Conservation (phyloP, 2,797 vertebrate genomes). For the Parotocinclus haroldoi region DNA sequence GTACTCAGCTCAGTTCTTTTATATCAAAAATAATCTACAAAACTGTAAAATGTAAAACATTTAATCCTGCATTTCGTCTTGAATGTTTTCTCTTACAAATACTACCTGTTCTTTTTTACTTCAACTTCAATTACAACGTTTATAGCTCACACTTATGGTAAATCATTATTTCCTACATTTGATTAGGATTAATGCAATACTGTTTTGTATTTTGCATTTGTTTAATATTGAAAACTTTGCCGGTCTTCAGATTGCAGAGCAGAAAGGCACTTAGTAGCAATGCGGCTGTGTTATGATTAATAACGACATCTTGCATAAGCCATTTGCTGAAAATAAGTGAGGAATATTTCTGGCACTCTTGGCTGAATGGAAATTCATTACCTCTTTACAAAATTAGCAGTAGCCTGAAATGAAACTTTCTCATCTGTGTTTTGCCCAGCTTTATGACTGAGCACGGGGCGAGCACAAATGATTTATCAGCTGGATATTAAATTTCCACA, state of each 20-base stretch:
- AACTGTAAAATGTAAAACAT: too few species aligned
- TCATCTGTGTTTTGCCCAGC: slow-evolving; percentile 43
- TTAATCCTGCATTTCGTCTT: too few species aligned
- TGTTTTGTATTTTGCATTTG: background rate
- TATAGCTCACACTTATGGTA: too few species aligned
- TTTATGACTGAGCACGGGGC: slow-evolving; percentile 44
- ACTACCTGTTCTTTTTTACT: slow-evolving; percentile 10
- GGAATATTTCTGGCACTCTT: slow-evolving; percentile 42
- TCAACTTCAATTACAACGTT: background rate
- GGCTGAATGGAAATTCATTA: slow-evolving; percentile 49
- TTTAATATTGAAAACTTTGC: slow-evolving; percentile 17
- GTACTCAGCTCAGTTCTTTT: too few species aligned
- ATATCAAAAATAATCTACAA: too few species aligned
- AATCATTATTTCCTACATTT: slow-evolving; percentile 1
- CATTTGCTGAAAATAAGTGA: slow-evolving; percentile 44
- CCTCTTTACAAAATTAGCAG: slow-evolving; percentile 48
- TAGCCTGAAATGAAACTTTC: slow-evolving; percentile 39
- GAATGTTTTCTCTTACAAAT: too few species aligned
- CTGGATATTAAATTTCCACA: slow-evolving; percentile 39
- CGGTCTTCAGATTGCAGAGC: slow-evolving; percentile 11
- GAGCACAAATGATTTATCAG: slow-evolving; percentile 37
- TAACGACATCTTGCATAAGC: slow-evolving; percentile 42
- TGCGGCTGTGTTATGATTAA: slow-evolving; percentile 34
- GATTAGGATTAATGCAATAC: slow-evolving; percentile 3
- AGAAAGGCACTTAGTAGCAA: slow-evolving; percentile 26